Percentiles rank a stretch among this genome's conserved stretches.
Evolutionary conservation across 2,113 vertebrate genomes (phyloP).

Genomic region (Microtus ochrogaster): DNA sequence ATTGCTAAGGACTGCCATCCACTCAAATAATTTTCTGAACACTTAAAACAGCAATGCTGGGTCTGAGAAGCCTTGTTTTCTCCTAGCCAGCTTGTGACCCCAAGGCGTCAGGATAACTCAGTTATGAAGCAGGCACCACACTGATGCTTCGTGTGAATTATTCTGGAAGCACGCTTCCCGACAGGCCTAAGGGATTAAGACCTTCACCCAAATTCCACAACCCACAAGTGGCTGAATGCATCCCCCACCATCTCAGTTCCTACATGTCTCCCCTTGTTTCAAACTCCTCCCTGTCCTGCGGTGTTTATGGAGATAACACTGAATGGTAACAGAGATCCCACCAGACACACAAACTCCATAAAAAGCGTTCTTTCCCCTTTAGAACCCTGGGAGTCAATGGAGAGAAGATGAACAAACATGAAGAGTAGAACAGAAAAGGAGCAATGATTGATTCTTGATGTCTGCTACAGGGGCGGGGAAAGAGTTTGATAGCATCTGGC

Average conservation of each 20-base stretch:
- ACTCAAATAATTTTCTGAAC: background rate
- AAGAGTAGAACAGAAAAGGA: background rate
- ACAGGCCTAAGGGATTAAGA: background rate
- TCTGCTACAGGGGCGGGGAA: background rate
- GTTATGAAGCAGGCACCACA: background rate
- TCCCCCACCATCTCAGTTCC: background rate
- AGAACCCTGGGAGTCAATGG: background rate
- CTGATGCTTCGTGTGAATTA: background rate
- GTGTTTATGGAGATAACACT: background rate
- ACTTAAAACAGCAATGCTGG: background rate
- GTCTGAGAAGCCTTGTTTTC: background rate
- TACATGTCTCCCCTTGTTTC: background rate
- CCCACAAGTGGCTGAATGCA: background rate
- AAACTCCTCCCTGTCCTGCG: background rate
- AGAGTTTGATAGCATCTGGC: too few species aligned
- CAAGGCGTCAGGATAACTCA: background rate
- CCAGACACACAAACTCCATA: background rate
- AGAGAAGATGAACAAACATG: background rate
- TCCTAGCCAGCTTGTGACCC: background rate
- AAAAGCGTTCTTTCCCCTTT: too few species aligned
- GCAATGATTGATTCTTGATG: background rate
- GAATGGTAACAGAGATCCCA: background rate
- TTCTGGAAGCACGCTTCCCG: background rate
- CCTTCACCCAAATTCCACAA: background rate
- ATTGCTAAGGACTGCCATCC: background rate